Percentiles rank a stretch among this genome's conserved stretches.
Conservation (phyloP, 2,113 vertebrate genomes). For the Nyctibius bracteatus region DNA sequence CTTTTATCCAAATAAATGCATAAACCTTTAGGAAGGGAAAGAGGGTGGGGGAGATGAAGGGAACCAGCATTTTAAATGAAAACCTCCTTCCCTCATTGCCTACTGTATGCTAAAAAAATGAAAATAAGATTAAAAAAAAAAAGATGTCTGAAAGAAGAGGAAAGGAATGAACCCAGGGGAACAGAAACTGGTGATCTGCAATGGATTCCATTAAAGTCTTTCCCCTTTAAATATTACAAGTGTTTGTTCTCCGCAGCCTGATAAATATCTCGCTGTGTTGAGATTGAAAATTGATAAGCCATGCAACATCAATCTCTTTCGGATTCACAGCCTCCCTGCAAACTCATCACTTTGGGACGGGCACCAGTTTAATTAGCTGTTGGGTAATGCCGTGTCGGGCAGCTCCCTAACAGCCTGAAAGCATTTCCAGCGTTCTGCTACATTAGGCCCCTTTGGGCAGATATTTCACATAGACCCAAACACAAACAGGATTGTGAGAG, state of each 20-base stretch:
- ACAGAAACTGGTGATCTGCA: slow-evolving; percentile 42
- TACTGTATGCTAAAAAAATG: neutral
- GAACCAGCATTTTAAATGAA: slow-evolving; percentile 3
- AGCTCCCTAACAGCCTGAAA: neutral
- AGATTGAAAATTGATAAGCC: slow-evolving; percentile 48
- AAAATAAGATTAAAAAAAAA: neutral
- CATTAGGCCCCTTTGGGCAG: slow-evolving; percentile 23
- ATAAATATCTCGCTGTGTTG: slow-evolving; percentile 6
- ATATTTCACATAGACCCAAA: neutral
- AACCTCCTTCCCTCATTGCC: slow-evolving; percentile 10
- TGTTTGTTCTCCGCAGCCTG: slow-evolving; percentile 39
- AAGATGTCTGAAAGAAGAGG: neutral
- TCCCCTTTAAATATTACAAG: slow-evolving; percentile 34
- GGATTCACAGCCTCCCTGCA: neutral
- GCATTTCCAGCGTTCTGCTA: slow-evolving; percentile 4
- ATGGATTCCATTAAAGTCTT: slow-evolving; percentile 46
- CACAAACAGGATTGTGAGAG: neutral
- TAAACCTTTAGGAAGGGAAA: neutral
- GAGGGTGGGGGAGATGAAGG: neutral
- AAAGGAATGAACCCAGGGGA: slow-evolving; percentile 19
- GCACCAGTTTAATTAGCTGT: neutral
- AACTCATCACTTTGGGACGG: neutral
- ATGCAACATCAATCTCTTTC: neutral
- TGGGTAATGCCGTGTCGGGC: neutral
- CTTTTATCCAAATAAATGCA: slow-evolving; percentile 64